These are phyloP conservation scores for Stenoptilia bipunctidactyla DNA, from an alignment of 2,888 invertebrate genomes.

Conservation along the genomic window DNA sequence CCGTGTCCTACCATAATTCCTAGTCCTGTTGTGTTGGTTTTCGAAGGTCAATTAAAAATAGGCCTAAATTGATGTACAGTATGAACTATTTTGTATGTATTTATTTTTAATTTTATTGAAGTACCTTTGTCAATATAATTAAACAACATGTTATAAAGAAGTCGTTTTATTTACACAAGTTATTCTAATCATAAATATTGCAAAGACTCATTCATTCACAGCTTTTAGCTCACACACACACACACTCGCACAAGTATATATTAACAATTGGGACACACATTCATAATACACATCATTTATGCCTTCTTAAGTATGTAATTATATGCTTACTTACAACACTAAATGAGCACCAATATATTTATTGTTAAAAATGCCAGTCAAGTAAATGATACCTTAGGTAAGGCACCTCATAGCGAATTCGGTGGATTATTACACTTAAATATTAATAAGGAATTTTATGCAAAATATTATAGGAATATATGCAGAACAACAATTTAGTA, in stretches of 20 bases:
- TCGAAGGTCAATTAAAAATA: no score
- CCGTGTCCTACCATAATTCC: no score
- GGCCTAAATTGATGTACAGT: no score
- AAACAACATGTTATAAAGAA: conserved; percentile 23
- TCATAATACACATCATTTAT: conserved; percentile 2
- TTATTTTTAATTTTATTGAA: conserved; percentile 38
- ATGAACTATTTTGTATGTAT: no score
- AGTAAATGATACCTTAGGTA: neutral
- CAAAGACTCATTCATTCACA: conserved; percentile 5
- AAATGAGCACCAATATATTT: conserved; percentile 17
- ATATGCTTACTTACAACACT: conserved; percentile 13
- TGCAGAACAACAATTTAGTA: no score
- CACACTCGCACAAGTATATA: neutral
- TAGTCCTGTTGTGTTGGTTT: no score
- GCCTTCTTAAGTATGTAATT: no score
- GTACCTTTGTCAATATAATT: conserved; percentile 6
- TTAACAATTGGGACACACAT: neutral
- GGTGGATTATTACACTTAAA: neutral
- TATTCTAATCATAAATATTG: conserved; percentile 12
- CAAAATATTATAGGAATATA: no score
- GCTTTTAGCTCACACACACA: conserved; percentile 4
- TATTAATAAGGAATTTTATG: no score
- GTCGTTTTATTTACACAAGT: conserved; percentile 57
- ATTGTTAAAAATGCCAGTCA: conserved; percentile 3
- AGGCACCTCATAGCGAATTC: neutral